Conservation (phyloP, 1,140 invertebrate genomes). For the Akabosia matsudoensis region DNA sequence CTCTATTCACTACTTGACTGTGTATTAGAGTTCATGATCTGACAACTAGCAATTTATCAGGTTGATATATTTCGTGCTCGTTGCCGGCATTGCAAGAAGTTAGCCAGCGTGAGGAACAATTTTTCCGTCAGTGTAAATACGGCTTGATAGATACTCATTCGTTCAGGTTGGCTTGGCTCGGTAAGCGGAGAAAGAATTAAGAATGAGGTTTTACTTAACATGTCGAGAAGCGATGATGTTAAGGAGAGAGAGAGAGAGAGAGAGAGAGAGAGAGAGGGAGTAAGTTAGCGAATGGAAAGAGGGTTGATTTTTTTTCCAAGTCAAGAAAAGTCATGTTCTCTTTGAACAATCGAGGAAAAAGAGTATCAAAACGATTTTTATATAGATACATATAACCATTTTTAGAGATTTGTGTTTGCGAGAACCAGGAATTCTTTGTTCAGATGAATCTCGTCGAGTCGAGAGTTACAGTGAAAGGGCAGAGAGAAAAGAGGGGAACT, state of each 20-base stretch:
- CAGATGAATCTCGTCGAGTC: too few species aligned
- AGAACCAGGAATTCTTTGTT: too few species aligned
- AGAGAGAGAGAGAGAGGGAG: too few species aligned
- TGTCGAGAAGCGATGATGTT: too few species aligned
- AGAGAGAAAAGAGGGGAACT: background rate
- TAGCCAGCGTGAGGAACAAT: background rate
- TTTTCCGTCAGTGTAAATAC: conserved; percentile 19
- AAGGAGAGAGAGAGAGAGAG: background rate
- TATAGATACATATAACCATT: too few species aligned
- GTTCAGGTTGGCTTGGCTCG: conserved; percentile 18
- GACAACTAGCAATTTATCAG: conserved; percentile 19
- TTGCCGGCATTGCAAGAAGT: background rate
- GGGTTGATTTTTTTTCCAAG: too few species aligned
- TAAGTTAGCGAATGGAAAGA: too few species aligned
- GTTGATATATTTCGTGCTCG: conserved; percentile 5
- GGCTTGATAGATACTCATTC: conserved; percentile 15
- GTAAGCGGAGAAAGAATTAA: conserved; percentile 10
- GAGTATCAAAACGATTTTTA: too few species aligned
- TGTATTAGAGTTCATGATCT: conserved; percentile 4
- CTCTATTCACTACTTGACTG: too few species aligned
- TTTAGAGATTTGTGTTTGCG: too few species aligned
- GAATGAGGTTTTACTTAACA: background rate
- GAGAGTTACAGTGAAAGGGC: background rate
- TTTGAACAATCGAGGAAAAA: too few species aligned
- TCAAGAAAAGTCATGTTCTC: too few species aligned